Evolutionary conservation across 2,888 invertebrate species (phyloP).

Genomic region (Oxyteleia sp.): DNA sequence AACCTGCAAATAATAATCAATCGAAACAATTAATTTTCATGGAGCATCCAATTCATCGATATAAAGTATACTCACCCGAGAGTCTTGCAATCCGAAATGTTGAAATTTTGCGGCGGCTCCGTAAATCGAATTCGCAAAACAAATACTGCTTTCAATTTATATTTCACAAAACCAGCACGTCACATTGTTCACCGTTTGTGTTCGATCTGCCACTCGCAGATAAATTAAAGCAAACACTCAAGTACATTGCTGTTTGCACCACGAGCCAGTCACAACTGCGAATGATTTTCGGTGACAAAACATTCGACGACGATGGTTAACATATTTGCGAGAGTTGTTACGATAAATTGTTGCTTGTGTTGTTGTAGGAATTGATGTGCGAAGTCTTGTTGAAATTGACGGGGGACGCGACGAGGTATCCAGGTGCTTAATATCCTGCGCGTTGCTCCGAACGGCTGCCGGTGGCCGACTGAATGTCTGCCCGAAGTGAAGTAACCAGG

Average conservation of each 20-base stretch:
- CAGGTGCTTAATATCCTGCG: constrained; percentile 24
- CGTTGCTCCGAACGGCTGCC: constrained; percentile 82
- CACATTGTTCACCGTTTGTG: constrained; percentile 40
- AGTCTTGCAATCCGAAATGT: too few relatives aligned
- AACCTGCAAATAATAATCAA: too few relatives aligned
- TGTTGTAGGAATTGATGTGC: background rate
- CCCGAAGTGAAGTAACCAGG: too few relatives aligned
- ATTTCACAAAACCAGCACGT: constrained; percentile 51
- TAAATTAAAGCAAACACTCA: constrained; percentile 48
- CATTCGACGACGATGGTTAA: background rate
- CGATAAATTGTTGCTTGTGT: background rate
- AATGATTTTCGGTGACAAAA: background rate
- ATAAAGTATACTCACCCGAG: too few relatives aligned
- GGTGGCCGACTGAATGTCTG: constrained; percentile 85
- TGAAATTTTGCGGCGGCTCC: background rate
- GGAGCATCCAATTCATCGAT: too few relatives aligned
- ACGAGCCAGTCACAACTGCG: constrained; percentile 7
- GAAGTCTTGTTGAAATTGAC: constrained; percentile 12
- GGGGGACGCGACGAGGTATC: constrained; percentile 2
- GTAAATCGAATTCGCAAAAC: constrained; percentile 15
- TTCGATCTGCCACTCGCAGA: constrained; percentile 49
- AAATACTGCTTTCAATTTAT: constrained; percentile 39
- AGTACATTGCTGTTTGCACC: constrained; percentile 23
- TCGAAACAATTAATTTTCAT: too few relatives aligned
- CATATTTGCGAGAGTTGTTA: background rate